Evolutionary conservation across 2,888 invertebrate species (phyloP).

Genomic region (Orthonychiurus folsomi): DNA sequence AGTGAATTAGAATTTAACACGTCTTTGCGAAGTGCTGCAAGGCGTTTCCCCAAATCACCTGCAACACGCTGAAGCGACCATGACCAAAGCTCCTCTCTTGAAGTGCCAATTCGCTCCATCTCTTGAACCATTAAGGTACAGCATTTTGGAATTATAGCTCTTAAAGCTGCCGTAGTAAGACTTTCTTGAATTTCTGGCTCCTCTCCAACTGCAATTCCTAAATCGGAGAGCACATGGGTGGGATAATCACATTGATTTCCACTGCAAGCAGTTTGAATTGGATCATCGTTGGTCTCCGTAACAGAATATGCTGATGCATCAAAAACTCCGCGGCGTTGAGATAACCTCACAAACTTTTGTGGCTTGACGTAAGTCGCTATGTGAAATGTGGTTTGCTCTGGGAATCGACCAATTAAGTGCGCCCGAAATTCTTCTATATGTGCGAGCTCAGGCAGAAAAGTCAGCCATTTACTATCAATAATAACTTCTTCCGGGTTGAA

Average conservation of each 20-base stretch:
- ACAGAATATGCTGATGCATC: slow-evolving; percentile 13
- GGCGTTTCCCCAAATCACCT: slow-evolving; percentile 29
- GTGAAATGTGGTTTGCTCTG: slow-evolving; percentile 26
- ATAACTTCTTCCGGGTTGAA: slow-evolving; percentile 24
- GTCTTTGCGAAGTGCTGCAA: slow-evolving; percentile 29
- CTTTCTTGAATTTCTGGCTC: neutral
- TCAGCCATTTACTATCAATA: slow-evolving; percentile 23
- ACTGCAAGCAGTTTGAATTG: neutral
- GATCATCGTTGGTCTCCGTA: slow-evolving; percentile 17
- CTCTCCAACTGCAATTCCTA: no score
- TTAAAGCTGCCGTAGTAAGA: neutral
- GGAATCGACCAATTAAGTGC: slow-evolving; percentile 24
- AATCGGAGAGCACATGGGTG: no score
- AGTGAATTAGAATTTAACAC: no score
- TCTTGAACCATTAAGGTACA: slow-evolving; percentile 24
- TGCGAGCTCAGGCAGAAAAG: slow-evolving; percentile 29
- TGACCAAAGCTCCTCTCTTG: slow-evolving; percentile 36
- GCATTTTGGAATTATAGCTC: neutral
- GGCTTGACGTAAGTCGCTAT: slow-evolving; percentile 23
- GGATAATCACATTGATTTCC: neutral
- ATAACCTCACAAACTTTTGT: neutral
- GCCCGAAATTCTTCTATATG: slow-evolving; percentile 28
- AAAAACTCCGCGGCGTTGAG: slow-evolving; percentile 14
- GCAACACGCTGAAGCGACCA: slow-evolving; percentile 32
- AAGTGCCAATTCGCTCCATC: slow-evolving; percentile 32